These are phyloP conservation scores for Metalampra italica DNA, from an alignment of 2,888 invertebrate genomes.

Conservation along the genomic window DNA sequence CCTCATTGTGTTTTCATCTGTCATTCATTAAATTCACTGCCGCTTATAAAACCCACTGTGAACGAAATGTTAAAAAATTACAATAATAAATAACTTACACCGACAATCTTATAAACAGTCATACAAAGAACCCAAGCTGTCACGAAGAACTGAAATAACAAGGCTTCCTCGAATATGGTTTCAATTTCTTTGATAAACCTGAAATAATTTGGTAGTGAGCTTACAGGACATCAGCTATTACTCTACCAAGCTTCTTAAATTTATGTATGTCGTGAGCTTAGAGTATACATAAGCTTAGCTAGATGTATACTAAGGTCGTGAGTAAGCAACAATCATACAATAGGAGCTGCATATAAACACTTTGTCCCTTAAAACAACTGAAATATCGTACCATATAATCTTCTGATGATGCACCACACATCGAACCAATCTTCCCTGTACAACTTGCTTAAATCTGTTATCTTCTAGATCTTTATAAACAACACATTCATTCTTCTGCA, in stretches of 20 bases:
- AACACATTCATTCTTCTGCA: constrained; percentile 9
- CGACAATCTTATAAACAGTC: constrained; percentile 62
- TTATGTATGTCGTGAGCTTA: too few relatives aligned
- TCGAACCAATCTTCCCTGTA: constrained; percentile 40
- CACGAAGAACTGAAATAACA: constrained; percentile 49
- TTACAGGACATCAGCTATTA: too few relatives aligned
- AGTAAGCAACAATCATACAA: too few relatives aligned
- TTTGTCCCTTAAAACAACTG: neutral
- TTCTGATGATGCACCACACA: constrained; percentile 48
- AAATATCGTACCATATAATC: constrained; percentile 42
- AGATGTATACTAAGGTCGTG: too few relatives aligned
- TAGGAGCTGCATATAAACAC: neutral
- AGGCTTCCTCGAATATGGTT: constrained; percentile 53
- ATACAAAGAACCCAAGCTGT: constrained; percentile 65
- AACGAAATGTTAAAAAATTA: neutral
- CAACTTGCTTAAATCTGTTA: constrained; percentile 13
- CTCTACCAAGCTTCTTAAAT: too few relatives aligned
- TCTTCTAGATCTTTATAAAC: constrained; percentile 25
- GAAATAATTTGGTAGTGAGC: constrained; percentile 14
- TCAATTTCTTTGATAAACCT: constrained; percentile 56
- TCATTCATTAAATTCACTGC: too few relatives aligned
- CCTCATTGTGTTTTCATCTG: too few relatives aligned
- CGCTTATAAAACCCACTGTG: too few relatives aligned
- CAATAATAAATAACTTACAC: constrained; percentile 32
- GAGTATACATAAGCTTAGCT: too few relatives aligned